Evolutionary conservation across 2,888 invertebrate species (phyloP), one percentile per base, ranked within the genome.

Genomic region (Mayetiola destructor): DNA sequence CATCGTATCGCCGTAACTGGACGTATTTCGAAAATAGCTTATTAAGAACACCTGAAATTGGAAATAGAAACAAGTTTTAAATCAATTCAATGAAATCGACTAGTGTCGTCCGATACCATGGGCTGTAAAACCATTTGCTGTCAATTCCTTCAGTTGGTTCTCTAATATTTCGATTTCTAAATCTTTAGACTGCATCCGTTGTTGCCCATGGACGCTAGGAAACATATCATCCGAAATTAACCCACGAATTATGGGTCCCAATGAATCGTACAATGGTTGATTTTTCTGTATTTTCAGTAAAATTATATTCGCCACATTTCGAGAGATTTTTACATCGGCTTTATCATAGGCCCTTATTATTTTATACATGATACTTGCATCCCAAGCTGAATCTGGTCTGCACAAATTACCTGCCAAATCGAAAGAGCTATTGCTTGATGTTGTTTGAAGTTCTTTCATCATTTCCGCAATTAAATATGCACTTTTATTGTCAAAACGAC

Each of bases 381-480:
- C n/a, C n/a, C n/a, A n/a, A n/a, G n/a, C n/a, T n/a, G n/a, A n/a
- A n/a, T n/a, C n/a, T n/a, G n/a, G n/a, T n/a, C n/a, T n/a, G n/a
- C n/a, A n/a, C n/a, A n/a, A n/a, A n/a, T 56, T 76, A 68, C 81
- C 81, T 0, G 77, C 68, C 70, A 80, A 77, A 63, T 81, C 80
- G 37, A 75, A 74, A 23, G 71, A 71, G 1, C 66, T 70, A 39
- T 76, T 74, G 1, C 66, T 58, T 0, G 76, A 71, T 61, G 73
- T 75, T 0, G 66, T 65, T 1, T 67, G 64, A 32, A 80, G 66
- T 29, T 75, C 75, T 61, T 77, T 75, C 9, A 81, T 64, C 9
- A 78, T 66, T 10, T 16, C 18, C 8, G 12, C 53, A 14, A 12
- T 0, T 69, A 71, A n/a, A 73, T 66, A 3, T 8, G 18, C 39